phyloP scores from a whole-genome alignment of 2,113 vertebrate species.

The Apteryx mantelli region DNA sequence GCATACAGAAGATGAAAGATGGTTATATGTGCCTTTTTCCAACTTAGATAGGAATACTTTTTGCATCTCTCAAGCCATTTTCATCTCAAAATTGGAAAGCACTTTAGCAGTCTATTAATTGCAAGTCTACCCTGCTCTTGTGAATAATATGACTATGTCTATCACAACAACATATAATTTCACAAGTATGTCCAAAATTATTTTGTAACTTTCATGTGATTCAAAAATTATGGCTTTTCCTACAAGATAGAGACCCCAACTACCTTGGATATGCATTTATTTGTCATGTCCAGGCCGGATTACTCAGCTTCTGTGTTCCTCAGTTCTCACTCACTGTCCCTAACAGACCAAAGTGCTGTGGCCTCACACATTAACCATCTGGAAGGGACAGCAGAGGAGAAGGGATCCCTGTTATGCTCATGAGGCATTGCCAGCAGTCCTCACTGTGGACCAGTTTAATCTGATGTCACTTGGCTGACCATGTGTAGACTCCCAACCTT shows the following conservation, averaged over 20 bases:
- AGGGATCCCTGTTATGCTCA: too few species aligned
- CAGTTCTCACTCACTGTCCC: fast-evolving
- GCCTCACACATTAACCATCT: too few species aligned
- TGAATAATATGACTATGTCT: not conserved
- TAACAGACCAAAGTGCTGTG: not conserved
- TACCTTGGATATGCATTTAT: not conserved
- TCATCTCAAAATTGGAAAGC: not conserved
- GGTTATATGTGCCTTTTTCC: not conserved
- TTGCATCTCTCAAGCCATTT: not conserved
- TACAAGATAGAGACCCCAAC: not conserved
- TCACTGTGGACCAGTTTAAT: too few species aligned
- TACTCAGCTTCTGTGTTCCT: fast-evolving
- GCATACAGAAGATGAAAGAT: not conserved
- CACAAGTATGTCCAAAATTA: not conserved
- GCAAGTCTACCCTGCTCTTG: not conserved
- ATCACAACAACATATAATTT: fast-evolving
- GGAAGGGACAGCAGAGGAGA: too few species aligned
- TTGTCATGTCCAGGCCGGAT: not conserved
- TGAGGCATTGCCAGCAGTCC: too few species aligned
- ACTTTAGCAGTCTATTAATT: not conserved
- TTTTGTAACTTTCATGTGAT: not conserved
- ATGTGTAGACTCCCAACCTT: too few species aligned
- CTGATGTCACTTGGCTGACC: too few species aligned
- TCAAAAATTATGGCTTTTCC: not conserved
- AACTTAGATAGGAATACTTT: not conserved